Conservation (phyloP, 2,113 vertebrate species). For the Poeciliopsis prolifica region DNA sequence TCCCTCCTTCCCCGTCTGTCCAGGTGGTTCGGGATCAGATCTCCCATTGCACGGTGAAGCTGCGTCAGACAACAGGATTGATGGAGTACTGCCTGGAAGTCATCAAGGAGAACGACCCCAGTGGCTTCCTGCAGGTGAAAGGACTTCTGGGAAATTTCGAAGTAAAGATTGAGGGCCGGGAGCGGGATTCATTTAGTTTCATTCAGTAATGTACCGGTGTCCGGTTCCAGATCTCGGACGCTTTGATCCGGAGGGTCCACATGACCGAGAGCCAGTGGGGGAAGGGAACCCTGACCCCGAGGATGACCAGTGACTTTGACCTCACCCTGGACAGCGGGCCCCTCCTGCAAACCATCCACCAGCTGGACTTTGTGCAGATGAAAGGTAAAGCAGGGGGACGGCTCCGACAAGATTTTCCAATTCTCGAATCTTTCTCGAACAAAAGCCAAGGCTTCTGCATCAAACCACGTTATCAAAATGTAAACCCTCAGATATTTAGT, state of each 20-base stretch:
- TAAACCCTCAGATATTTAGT: background rate
- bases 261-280: conserved; percentile 97
- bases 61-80: conserved; percentile 96
- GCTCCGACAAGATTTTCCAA: too few species aligned
- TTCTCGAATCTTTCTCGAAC: too few species aligned
- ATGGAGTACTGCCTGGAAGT: conserved; percentile 99
- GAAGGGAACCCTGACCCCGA: conserved; percentile 92
- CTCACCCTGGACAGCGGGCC: conserved; percentile 95
- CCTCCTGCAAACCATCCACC: conserved; percentile 94
- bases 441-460: too few species aligned
- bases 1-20: background rate
- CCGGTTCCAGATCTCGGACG: conserved; percentile 90
- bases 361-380: conserved; percentile 98
- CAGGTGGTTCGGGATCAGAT: conserved; percentile 99
- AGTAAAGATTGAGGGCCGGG: background rate
- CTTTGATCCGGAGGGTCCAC: conserved; percentile 95
- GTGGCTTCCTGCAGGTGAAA: conserved; percentile 94
- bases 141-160: background rate
- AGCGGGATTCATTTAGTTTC: too few species aligned
- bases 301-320: conserved; percentile 98
- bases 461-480: background rate
- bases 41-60: conserved; percentile 96
- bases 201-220: background rate
- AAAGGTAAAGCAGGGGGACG: conserved; percentile 83
- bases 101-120: conserved; percentile 99